phyloP scores from a whole-genome alignment of 2,797 vertebrate species.

The Bucorvus abyssinicus region DNA sequence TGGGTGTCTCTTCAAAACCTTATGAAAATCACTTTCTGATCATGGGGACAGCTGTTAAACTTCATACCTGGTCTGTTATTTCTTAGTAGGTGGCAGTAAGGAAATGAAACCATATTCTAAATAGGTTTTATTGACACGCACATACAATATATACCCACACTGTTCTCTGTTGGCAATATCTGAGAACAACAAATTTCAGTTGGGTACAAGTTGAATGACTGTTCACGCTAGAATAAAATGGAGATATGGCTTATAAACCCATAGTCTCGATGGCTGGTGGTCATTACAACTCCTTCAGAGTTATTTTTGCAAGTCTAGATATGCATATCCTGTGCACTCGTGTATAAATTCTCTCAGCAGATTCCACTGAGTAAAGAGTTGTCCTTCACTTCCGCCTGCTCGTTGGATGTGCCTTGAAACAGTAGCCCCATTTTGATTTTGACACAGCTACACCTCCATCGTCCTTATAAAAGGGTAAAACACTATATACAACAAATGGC shows the following conservation, averaged over 20 bases:
- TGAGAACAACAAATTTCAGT: constrained; percentile 7
- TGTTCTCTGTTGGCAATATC: neutral
- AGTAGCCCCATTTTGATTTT: neutral
- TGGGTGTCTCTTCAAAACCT: constrained; percentile 24
- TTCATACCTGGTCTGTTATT: constrained; percentile 37
- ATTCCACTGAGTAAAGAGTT: neutral
- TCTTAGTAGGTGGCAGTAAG: constrained; percentile 15
- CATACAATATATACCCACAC: neutral
- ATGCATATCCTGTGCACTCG: neutral
- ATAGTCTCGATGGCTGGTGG: neutral
- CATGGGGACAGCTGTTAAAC: constrained; percentile 55
- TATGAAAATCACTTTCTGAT: constrained; percentile 55
- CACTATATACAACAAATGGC: neutral
- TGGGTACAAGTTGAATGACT: neutral
- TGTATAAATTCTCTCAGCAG: neutral
- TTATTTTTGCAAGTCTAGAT: neutral
- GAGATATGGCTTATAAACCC: neutral
- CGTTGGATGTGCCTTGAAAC: neutral
- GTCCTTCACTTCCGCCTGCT: neutral
- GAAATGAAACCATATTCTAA: constrained; percentile 50
- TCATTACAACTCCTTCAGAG: neutral
- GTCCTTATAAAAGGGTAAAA: neutral
- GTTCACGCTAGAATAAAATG: neutral
- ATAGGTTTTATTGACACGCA: constrained; percentile 42
- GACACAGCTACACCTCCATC: neutral